Conservation (phyloP, 2,797 vertebrate genomes). For the Crocodylus rhombifer region DNA sequence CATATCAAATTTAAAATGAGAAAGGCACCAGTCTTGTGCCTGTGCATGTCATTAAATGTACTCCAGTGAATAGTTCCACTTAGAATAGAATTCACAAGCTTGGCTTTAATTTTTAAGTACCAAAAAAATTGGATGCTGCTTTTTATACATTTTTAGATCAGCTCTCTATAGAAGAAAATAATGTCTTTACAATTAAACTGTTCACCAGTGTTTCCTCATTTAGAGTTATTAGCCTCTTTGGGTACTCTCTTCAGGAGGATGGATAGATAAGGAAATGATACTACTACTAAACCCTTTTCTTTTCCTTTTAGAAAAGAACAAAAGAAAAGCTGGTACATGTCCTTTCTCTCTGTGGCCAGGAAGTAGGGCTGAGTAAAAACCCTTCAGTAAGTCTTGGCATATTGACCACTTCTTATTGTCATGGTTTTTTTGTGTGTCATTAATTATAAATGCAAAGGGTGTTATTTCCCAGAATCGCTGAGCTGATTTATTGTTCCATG, state of each 20-base stretch:
- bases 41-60: not conserved
- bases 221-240: constrained; percentile 28
- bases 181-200: constrained; percentile 9
- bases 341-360: constrained; percentile 96
- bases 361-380: constrained; percentile 98
- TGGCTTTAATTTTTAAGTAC: constrained; percentile 29
- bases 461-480: not conserved
- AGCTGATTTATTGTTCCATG: not conserved
- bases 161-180: constrained; percentile 2
- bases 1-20: not conserved
- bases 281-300: constrained; percentile 42
- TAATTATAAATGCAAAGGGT: not conserved
- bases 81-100: constrained; percentile 8
- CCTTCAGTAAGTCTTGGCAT: constrained; percentile 89
- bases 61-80: not conserved
- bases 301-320: constrained; percentile 91
- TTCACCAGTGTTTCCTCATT: constrained; percentile 1
- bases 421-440: not conserved
- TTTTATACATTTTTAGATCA: not conserved
- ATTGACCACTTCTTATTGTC: constrained; percentile 1
- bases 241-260: not conserved
- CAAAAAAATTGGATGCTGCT: not conserved
- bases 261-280: constrained; percentile 1
- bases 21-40: not conserved
- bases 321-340: constrained; percentile 98